Conservation (phyloP, 1,140 invertebrate species). For the Asobara japonica region DNA sequence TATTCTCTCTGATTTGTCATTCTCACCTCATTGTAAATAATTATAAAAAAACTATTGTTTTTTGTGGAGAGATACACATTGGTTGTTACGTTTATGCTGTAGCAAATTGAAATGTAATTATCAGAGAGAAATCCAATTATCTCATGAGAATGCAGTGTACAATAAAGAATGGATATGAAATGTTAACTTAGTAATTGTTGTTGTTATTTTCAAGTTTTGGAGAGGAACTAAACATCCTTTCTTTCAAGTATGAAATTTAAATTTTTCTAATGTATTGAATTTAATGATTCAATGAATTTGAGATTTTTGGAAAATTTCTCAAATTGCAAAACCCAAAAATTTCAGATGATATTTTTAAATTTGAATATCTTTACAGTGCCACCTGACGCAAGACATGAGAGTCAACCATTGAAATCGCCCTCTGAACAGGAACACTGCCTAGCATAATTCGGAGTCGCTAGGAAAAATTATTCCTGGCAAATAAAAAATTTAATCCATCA, state of each 20-base stretch:
- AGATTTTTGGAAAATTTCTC: too few species aligned
- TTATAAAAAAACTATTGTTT: neutral
- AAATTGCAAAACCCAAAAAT: too few species aligned
- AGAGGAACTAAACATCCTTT: neutral
- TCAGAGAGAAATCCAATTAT: neutral
- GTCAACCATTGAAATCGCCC: neutral
- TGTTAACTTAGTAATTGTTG: neutral
- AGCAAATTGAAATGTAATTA: slow-evolving; percentile 10
- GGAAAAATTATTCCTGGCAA: neutral
- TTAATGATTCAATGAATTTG: too few species aligned
- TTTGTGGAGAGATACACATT: slow-evolving; percentile 1
- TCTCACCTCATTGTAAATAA: slow-evolving; percentile 1
- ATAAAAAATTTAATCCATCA: neutral
- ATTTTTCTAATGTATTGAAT: too few species aligned
- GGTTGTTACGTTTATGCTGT: neutral
- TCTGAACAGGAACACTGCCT: too few species aligned
- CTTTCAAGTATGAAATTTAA: too few species aligned
- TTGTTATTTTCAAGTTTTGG: neutral
- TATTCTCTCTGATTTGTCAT: neutral
- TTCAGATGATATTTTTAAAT: too few species aligned
- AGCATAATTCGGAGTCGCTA: neutral
- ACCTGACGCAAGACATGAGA: too few species aligned
- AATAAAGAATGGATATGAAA: neutral
- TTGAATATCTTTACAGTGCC: too few species aligned
- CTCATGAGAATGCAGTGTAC: neutral